Conservation (phyloP, 2,888 invertebrate species). For the Pteria penguin region DNA sequence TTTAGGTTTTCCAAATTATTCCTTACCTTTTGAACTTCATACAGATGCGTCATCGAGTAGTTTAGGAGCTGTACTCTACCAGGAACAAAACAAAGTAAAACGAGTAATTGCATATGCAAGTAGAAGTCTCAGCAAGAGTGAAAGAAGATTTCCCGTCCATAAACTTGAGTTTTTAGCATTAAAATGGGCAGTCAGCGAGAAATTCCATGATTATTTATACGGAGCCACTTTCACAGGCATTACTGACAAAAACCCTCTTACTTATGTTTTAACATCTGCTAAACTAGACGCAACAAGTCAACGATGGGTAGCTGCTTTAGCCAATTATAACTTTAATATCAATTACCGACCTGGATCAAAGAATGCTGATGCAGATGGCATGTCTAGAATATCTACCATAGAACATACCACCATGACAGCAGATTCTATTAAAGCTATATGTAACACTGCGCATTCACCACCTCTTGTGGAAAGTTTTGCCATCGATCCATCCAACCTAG, state of each 20-base stretch:
- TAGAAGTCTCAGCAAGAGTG: background rate
- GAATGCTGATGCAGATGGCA: background rate
- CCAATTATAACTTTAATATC: background rate
- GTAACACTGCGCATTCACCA: background rate
- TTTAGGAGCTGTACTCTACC: background rate
- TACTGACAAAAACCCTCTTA: background rate
- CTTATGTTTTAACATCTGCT: background rate
- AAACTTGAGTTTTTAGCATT: background rate
- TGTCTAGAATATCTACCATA: background rate
- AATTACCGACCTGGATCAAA: background rate
- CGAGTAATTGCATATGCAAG: background rate
- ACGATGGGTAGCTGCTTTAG: background rate
- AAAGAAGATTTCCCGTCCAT: background rate
- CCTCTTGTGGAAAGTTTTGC: background rate
- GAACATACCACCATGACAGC: background rate
- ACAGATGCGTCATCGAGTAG: background rate
- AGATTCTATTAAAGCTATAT: background rate
- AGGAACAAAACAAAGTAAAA: background rate
- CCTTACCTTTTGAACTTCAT: background rate
- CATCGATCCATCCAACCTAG: background rate
- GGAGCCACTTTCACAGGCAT: background rate
- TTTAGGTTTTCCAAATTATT: background rate
- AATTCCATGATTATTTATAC: background rate
- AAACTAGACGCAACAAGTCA: background rate
- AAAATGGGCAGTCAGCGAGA: background rate